Evolutionary conservation across 1,140 invertebrate species (phyloP).

Genomic region (Bathynomus jamesi): DNA sequence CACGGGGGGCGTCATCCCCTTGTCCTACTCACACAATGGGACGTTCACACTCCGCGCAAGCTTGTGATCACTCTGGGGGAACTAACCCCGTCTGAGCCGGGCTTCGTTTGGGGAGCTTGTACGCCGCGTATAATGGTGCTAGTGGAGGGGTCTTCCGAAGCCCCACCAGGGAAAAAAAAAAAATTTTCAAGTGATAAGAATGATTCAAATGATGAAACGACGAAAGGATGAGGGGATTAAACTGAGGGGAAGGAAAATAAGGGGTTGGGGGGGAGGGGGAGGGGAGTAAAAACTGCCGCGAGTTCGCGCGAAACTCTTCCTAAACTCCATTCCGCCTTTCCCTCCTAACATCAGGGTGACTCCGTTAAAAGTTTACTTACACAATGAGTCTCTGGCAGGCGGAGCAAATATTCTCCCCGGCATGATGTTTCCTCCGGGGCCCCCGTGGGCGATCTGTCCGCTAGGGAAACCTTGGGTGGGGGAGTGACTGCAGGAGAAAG

Average conservation of each 20-base stretch:
- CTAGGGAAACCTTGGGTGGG: constrained; percentile 1
- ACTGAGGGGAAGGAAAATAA: background rate
- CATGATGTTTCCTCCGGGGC: constrained; percentile 54
- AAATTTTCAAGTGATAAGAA: background rate
- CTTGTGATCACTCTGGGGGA: constrained; percentile 32
- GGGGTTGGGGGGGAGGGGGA: background rate
- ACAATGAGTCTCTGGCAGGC: constrained; percentile 88
- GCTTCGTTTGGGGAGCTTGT: constrained; percentile 31
- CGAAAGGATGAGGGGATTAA: background rate
- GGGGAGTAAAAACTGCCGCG: background rate
- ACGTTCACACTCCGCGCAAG: constrained; percentile 63
- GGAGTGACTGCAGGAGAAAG: constrained; percentile 7
- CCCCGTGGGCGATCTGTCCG: constrained; percentile 6
- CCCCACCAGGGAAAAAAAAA: constrained; percentile 19
- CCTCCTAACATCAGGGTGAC: background rate
- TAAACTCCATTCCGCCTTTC: background rate
- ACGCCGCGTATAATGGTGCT: constrained; percentile 27
- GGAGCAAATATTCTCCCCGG: constrained; percentile 82
- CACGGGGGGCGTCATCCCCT: too few relatives aligned
- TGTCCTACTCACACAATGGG: constrained; percentile 63
- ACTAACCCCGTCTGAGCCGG: constrained; percentile 20
- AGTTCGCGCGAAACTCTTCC: background rate
- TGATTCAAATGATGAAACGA: background rate
- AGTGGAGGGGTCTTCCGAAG: constrained; percentile 22
- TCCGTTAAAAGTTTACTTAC: constrained; percentile 57